Evolutionary conservation across 2,113 vertebrate genomes (phyloP).

Genomic region (Numida meleagris): DNA sequence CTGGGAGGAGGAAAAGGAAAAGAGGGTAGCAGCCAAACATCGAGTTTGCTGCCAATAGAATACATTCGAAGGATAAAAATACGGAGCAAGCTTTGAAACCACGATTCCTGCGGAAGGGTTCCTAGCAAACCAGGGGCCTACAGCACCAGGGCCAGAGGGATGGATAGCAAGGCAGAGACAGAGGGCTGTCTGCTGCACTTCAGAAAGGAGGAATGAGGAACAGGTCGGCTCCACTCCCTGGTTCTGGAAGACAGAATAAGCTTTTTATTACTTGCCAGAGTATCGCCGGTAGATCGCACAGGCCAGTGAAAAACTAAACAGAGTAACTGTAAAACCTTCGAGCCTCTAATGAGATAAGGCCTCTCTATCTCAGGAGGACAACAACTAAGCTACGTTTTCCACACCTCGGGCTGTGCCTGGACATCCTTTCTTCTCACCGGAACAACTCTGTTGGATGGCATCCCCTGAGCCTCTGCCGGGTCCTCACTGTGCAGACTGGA

Average conservation of each 20-base stretch:
- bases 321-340: constrained; percentile 31
- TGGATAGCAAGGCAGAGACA: background rate
- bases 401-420: constrained; percentile 23
- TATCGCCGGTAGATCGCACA: background rate
- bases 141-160: background rate
- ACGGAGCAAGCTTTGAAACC: background rate
- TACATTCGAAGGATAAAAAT: background rate
- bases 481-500: background rate
- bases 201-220: background rate
- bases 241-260: background rate
- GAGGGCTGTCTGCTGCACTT: background rate
- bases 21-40: background rate
- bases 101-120: background rate
- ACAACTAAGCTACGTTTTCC: constrained; percentile 29
- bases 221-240: background rate
- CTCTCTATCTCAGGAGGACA: constrained; percentile 20
- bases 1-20: background rate
- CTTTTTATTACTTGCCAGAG: background rate
- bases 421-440: constrained; percentile 32
- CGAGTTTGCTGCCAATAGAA: background rate
- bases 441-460: background rate
- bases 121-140: background rate
- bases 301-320: background rate
- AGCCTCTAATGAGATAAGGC: background rate
- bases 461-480: background rate